These are phyloP conservation scores for Amaurobius ferox DNA, from an alignment of 2,888 invertebrate species.

Conservation along the genomic window DNA sequence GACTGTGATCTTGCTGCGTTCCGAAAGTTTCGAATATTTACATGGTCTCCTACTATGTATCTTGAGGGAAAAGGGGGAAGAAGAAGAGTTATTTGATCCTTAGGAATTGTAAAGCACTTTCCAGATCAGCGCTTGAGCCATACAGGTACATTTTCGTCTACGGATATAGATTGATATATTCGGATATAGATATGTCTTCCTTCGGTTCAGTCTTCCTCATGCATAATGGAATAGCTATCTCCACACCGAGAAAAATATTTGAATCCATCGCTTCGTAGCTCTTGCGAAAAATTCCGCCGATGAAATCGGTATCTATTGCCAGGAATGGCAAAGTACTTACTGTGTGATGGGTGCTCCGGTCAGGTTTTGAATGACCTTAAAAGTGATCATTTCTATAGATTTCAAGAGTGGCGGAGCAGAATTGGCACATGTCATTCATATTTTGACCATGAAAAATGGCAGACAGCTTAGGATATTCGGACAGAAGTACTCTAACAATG, in stretches of 20 bases:
- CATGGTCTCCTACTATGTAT: slow-evolving; percentile 50
- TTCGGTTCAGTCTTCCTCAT: slow-evolving; percentile 67
- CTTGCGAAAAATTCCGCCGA: slow-evolving; percentile 16
- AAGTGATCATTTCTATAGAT: slow-evolving; percentile 40
- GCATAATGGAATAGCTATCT: slow-evolving; percentile 70
- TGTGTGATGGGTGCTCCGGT: slow-evolving; percentile 35
- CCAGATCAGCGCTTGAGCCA: slow-evolving; percentile 64
- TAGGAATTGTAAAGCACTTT: slow-evolving; percentile 71
- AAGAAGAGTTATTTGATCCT: slow-evolving; percentile 65
- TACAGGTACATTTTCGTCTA: slow-evolving; percentile 70
- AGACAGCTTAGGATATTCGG: no score
- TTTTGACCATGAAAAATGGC: no score
- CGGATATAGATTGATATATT: slow-evolving; percentile 71
- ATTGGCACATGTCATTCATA: slow-evolving; percentile 47
- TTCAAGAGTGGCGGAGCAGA: background rate
- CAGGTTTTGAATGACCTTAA: slow-evolving; percentile 61
- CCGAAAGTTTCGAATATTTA: slow-evolving; percentile 61
- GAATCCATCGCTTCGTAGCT: slow-evolving; percentile 52
- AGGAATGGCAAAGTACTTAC: slow-evolving; percentile 16
- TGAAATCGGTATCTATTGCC: slow-evolving; percentile 45
- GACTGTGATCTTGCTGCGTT: slow-evolving; percentile 35
- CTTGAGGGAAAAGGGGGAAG: slow-evolving; percentile 36
- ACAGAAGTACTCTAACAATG: no score
- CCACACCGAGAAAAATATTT: slow-evolving; percentile 65
- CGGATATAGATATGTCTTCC: slow-evolving; percentile 69